These are phyloP conservation scores for Cotesia vestalis DNA, from an alignment of 1,140 invertebrate genomes.

Conservation along the genomic window DNA sequence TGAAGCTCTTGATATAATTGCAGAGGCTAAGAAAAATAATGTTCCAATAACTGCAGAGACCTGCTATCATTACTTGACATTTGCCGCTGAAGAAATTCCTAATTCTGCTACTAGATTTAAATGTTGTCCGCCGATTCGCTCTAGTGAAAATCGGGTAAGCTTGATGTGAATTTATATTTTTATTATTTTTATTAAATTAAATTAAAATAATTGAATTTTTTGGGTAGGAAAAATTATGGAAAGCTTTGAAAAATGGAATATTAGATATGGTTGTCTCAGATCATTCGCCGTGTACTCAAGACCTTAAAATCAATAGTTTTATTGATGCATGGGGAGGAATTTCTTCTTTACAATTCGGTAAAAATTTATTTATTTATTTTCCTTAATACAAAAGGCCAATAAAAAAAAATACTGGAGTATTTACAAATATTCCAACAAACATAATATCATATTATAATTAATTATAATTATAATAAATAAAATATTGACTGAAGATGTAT, in stretches of 20 bases:
- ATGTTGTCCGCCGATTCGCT: slow-evolving; percentile 77
- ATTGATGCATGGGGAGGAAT: slow-evolving; percentile 79
- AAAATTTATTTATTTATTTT: slow-evolving; percentile 19
- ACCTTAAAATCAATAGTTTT: slow-evolving; percentile 72
- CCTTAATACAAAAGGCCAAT: too few species aligned
- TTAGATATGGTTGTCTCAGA: slow-evolving; percentile 77
- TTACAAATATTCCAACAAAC: too few species aligned
- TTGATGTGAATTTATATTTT: slow-evolving; percentile 8
- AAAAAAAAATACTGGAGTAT: too few species aligned
- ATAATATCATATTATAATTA: too few species aligned
- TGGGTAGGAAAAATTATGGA: slow-evolving; percentile 71
- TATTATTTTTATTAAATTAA: slow-evolving; percentile 11
- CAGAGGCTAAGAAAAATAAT: slow-evolving; percentile 59
- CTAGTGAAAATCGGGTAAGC: slow-evolving; percentile 68
- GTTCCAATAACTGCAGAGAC: slow-evolving; percentile 74
- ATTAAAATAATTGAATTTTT: slow-evolving; percentile 32
- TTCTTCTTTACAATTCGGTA: slow-evolving; percentile 77
- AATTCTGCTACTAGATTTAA: slow-evolving; percentile 73
- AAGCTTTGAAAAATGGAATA: slow-evolving; percentile 66
- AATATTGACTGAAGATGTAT: too few species aligned
- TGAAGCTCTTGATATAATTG: slow-evolving; percentile 65
- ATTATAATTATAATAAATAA: too few species aligned
- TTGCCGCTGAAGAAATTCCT: slow-evolving; percentile 72
- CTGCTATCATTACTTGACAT: slow-evolving; percentile 77
- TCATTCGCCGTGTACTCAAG: slow-evolving; percentile 77